Evolutionary conservation across 1,140 invertebrate species (phyloP), one percentile per base, ranked within the genome.

Genomic region (Tyrophagus putrescentiae): DNA sequence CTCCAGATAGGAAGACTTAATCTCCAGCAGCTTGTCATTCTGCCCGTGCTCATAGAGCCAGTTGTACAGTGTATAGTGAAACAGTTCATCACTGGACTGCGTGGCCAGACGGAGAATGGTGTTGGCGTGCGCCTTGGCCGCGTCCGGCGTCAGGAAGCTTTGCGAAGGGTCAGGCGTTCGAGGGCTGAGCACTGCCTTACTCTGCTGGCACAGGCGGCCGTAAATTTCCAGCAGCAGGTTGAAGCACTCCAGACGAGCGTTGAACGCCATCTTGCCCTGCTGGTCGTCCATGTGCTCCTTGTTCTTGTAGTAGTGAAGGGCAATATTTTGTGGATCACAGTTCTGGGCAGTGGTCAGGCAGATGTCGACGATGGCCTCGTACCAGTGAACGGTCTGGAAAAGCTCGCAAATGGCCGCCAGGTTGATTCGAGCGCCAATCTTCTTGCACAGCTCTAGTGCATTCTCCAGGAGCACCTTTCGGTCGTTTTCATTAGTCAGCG

Each of bases 1-100:
- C 68, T 91, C 87, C 39, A 94, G 74, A 4, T 83, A 86, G n/a
- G 84, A 78, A 57, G 87, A 82, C 41, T 74, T 70, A 34, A 76
- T 72, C 73, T 83, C 76, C 59, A 93, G 75, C 57, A 95, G 72
- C 70, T 87, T 85, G 61, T 82, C 81, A 52, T 80, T 77, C 66
- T 85, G 75, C 65, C 82, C 79, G 67, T 83, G 82, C 18, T 81
- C 79, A 33, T 94, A 79, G 70, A 98, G 78, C 93, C 94, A 98
- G 65, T 90, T 84, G 70, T 96, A 98, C 0, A 98, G 75, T 0
- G 84, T 80, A 0, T 88, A 82, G 70, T 98, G 92, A 48, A 93
- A 78, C 9, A 91, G 74, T 70, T 95, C 87, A 74, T 97, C 94
- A 11, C 83, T 73, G 1, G 74, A 76, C 42, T 72, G 63, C 4